Conservation (phyloP, 1,140 invertebrate genomes). For the Carcinoscorpius rotundicauda region DNA sequence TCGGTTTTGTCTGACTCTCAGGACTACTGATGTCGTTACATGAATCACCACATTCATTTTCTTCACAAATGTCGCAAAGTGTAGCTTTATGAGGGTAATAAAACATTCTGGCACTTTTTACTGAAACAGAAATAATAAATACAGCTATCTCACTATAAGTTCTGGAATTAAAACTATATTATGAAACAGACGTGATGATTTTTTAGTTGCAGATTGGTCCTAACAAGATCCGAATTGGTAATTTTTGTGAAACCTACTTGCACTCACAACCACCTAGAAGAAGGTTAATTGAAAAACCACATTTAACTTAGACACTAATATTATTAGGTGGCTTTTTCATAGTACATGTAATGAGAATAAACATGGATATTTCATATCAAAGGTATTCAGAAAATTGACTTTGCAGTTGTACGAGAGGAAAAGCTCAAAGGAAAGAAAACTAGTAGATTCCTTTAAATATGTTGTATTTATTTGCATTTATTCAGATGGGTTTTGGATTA, state of each 20-base stretch:
- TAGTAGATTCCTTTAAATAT: too few relatives aligned
- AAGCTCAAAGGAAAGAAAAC: too few relatives aligned
- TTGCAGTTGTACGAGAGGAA: too few relatives aligned
- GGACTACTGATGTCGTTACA: constrained; percentile 6
- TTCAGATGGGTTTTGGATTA: too few relatives aligned
- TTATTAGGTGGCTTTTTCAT: too few relatives aligned
- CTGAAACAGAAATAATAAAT: constrained; percentile 33
- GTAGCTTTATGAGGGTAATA: constrained; percentile 54
- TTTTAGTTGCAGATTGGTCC: neutral
- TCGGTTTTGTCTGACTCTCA: too few relatives aligned
- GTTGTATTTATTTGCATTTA: too few relatives aligned
- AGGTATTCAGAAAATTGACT: too few relatives aligned
- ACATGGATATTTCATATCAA: too few relatives aligned
- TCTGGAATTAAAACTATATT: constrained; percentile 3
- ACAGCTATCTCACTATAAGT: neutral
- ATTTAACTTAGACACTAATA: neutral
- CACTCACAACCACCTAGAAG: neutral
- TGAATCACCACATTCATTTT: constrained; percentile 43
- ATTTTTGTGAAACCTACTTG: constrained; percentile 4
- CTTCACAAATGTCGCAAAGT: constrained; percentile 63
- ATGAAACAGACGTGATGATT: constrained; percentile 1
- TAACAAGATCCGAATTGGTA: neutral
- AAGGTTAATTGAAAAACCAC: neutral
- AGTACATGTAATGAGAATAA: too few relatives aligned
- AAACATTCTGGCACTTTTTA: constrained; percentile 56